phyloP scores from a whole-genome alignment of 2,113 vertebrate genomes.

The Cinclus cinclus region DNA sequence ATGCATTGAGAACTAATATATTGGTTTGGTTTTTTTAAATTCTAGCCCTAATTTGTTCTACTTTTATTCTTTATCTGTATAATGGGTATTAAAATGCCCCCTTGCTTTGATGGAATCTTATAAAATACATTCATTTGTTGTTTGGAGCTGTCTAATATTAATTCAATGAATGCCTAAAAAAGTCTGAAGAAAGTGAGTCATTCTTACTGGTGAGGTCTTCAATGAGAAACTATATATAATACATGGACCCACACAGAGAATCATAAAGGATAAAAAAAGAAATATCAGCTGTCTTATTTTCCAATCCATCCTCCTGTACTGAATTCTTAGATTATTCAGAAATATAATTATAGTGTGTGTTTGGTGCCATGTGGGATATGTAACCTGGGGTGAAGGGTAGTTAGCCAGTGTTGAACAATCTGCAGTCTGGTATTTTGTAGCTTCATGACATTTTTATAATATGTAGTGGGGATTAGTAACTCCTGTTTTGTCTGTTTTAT shows the following conservation, averaged over 20 bases:
- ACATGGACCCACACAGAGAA: not conserved
- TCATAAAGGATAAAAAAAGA: conserved; percentile 26
- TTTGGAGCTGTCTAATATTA: conserved; percentile 28
- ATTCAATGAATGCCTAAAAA: conserved; percentile 26
- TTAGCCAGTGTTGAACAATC: not conserved
- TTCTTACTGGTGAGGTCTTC: conserved; percentile 34
- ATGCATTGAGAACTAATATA: not conserved
- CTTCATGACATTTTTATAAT: not conserved
- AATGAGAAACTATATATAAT: conserved; percentile 38
- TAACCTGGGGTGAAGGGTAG: not conserved
- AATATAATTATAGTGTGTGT: not conserved
- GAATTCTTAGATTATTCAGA: conserved; percentile 12
- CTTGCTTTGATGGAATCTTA: not conserved
- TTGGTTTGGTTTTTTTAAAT: not conserved
- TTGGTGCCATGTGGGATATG: not conserved
- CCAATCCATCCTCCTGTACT: not conserved
- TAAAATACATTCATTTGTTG: not conserved
- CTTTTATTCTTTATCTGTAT: not conserved
- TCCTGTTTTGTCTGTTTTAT: not conserved
- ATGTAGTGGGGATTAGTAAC: not conserved
- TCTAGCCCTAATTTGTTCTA: not conserved
- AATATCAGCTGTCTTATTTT: conserved; percentile 4
- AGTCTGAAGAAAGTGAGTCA: conserved; percentile 36
- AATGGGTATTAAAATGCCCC: not conserved
- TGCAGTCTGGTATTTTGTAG: not conserved